Percentiles rank a stretch among this genome's conserved stretches.
phyloP scores from a whole-genome alignment of 2,113 vertebrate genomes.

The Leuciscus idus region DNA sequence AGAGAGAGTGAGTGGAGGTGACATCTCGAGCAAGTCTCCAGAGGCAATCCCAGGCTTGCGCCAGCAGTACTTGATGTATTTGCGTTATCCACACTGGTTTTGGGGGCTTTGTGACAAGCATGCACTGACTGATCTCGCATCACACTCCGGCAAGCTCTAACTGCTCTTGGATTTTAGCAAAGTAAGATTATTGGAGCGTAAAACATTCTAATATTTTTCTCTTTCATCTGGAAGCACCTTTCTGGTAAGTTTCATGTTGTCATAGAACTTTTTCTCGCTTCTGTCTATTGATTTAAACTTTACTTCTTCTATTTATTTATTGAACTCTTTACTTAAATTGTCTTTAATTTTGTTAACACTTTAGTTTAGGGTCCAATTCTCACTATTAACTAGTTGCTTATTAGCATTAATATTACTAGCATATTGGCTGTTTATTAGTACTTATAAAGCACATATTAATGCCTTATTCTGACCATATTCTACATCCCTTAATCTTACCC shows the following conservation, averaged over 20 bases:
- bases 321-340: neutral
- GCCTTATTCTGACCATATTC: too few relatives aligned
- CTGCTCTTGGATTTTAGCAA: constrained; percentile 66
- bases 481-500: too few relatives aligned
- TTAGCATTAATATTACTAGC: too few relatives aligned
- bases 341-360: too few relatives aligned
- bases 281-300: neutral
- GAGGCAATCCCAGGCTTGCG: constrained; percentile 75
- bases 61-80: constrained; percentile 70
- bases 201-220: constrained; percentile 57
- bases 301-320: neutral
- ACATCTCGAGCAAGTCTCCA: constrained; percentile 73
- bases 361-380: too few relatives aligned
- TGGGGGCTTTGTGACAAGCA: constrained; percentile 64
- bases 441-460: too few relatives aligned
- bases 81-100: constrained; percentile 63
- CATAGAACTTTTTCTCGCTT: neutral
- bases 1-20: constrained; percentile 67
- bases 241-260: constrained; percentile 50
- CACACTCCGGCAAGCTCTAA: constrained; percentile 62
- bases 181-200: constrained; percentile 62
- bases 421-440: too few relatives aligned
- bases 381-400: too few relatives aligned
- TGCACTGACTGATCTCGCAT: constrained; percentile 62
- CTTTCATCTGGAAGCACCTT: constrained; percentile 50